Conservation (phyloP, 2,888 invertebrate species). For the Rhogogaster chlorosoma region DNA sequence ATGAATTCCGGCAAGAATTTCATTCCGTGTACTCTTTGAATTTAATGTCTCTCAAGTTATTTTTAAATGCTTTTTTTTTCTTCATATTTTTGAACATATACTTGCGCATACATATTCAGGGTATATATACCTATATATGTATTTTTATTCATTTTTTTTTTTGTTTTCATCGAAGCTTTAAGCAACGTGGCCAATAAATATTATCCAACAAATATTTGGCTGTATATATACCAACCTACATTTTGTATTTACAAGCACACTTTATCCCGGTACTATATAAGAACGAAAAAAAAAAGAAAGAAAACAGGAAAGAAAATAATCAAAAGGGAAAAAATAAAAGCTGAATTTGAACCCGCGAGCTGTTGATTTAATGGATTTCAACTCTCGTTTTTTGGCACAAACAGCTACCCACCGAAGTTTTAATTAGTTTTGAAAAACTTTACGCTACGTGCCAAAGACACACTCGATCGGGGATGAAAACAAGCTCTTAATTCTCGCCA, state of each 20-base stretch:
- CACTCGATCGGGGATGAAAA: neutral
- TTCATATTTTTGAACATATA: no score
- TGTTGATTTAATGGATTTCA: conserved; percentile 18
- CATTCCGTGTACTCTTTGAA: neutral
- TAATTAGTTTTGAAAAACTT: conserved; percentile 36
- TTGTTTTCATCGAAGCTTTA: neutral
- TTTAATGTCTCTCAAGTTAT: no score
- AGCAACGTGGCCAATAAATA: neutral
- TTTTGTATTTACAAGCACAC: neutral
- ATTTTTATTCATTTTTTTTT: neutral
- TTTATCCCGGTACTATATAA: neutral
- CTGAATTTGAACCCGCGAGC: neutral
- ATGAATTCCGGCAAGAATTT: neutral
- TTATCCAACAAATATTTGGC: neutral
- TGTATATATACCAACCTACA: neutral
- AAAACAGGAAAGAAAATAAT: no score
- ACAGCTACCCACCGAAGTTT: neutral
- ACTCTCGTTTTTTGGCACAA: conserved; percentile 17
- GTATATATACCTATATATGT: neutral
- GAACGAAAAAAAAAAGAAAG: neutral
- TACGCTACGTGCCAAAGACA: neutral
- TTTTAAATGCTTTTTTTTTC: no score
- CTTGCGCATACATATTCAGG: no score
- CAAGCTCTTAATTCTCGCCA: neutral
- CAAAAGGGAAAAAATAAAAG: no score